Conservation (phyloP, 2,888 invertebrate species). For the Danaus chrysippus region DNA sequence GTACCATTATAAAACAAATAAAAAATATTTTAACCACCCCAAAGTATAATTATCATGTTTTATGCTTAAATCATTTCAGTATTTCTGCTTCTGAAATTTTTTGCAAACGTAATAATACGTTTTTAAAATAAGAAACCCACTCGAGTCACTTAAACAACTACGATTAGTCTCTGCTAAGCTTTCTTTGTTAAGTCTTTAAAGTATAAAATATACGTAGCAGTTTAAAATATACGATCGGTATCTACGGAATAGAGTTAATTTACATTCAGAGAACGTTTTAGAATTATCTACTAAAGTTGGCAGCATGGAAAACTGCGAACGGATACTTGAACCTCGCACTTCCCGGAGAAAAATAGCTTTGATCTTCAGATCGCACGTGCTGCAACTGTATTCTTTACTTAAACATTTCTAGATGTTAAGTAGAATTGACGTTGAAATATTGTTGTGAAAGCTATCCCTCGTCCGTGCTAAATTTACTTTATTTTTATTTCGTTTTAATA, state of each 20-base stretch:
- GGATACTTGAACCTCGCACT: conserved; percentile 44
- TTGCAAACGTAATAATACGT: not conserved
- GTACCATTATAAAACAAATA: conserved; percentile 28
- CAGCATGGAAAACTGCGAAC: conserved; percentile 50
- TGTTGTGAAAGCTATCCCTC: not conserved
- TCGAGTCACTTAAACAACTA: not conserved
- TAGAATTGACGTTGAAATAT: conserved; percentile 30
- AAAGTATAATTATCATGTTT: conserved; percentile 25
- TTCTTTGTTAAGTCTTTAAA: conserved; percentile 25
- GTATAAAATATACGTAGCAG: conserved; percentile 20
- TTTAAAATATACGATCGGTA: conserved; percentile 25
- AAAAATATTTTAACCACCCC: conserved; percentile 23
- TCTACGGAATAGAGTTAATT: conserved; percentile 39
- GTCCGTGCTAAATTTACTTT: not conserved
- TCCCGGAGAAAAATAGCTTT: conserved; percentile 52
- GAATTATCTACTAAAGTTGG: conserved; percentile 51
- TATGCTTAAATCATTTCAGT: conserved; percentile 25
- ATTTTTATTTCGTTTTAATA: not conserved
- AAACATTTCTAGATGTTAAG: conserved; percentile 16
- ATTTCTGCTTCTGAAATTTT: not conserved
- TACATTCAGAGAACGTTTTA: conserved; percentile 45
- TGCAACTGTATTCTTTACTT: conserved; percentile 28
- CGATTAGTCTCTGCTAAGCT: conserved; percentile 18
- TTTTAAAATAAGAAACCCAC: not conserved
- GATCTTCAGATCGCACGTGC: conserved; percentile 43